Percentiles rank a stretch among this genome's conserved stretches.
These are phyloP conservation scores for Himalopsyche phryganea DNA, from an alignment of 1,140 invertebrate genomes.

Conservation along the genomic window DNA sequence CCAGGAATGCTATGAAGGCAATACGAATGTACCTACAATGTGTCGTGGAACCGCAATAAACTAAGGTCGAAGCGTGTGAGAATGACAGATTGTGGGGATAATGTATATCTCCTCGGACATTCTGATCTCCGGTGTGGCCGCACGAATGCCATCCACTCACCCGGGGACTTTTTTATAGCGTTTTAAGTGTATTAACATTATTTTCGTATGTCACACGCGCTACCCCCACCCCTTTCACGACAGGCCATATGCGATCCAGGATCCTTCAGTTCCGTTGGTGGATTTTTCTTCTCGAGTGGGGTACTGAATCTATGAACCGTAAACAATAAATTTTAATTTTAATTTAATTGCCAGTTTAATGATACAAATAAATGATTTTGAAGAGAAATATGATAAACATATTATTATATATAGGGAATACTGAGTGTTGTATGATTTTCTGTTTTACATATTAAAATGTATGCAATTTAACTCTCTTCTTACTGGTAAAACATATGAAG, in stretches of 20 bases:
- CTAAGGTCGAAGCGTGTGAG: slow-evolving; percentile 24
- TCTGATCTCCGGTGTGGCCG: slow-evolving; percentile 12
- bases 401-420: no score
- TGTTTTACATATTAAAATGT: no score
- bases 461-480: no score
- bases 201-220: slow-evolving; percentile 7
- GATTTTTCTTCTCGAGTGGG: background rate
- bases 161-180: slow-evolving; percentile 21
- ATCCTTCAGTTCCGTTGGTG: background rate
- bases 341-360: no score
- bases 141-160: slow-evolving; percentile 21
- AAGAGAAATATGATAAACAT: no score
- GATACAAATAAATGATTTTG: no score
- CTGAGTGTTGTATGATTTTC: no score
- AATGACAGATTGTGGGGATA: slow-evolving; percentile 22
- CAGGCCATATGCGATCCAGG: slow-evolving; percentile 3
- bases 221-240: background rate
- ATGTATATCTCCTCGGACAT: background rate
- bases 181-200: slow-evolving; percentile 25
- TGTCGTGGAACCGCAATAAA: slow-evolving; percentile 27
- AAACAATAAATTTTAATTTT: no score
- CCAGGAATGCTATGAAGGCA: slow-evolving; percentile 19
- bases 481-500: no score
- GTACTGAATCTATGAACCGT: background rate
- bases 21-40: background rate